phyloP scores from a whole-genome alignment of 2,888 invertebrate species.

The Syrista parreyssii region DNA sequence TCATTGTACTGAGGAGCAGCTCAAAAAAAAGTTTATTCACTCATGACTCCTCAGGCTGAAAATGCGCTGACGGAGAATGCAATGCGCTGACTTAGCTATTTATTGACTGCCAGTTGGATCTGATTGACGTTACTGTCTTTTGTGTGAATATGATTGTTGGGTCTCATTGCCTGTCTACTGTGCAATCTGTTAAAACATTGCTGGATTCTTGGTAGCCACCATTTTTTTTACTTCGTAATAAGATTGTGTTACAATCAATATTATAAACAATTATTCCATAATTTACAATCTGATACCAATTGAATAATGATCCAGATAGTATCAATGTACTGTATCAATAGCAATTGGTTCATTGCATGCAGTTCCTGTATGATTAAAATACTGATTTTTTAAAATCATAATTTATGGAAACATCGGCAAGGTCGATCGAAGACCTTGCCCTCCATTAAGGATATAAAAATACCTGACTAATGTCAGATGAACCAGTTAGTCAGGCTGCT shows the following conservation, averaged over 20 bases:
- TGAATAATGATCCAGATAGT: background rate
- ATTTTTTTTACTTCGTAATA: background rate
- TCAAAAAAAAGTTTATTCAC: background rate
- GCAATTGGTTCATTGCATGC: background rate
- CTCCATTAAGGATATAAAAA: slow-evolving; percentile 39
- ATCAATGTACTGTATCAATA: background rate
- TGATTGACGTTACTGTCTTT: background rate
- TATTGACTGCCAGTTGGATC: background rate
- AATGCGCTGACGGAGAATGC: background rate
- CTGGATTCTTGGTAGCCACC: background rate
- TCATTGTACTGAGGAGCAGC: background rate
- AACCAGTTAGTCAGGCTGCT: slow-evolving; percentile 31
- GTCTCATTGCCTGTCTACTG: background rate
- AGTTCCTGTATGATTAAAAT: background rate
- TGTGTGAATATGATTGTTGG: background rate
- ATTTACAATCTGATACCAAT: background rate
- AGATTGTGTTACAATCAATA: background rate
- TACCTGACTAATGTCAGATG: slow-evolving; percentile 37
- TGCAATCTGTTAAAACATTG: background rate
- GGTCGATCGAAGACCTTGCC: slow-evolving; percentile 41
- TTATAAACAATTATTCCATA: background rate
- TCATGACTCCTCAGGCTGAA: background rate
- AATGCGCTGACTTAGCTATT: background rate
- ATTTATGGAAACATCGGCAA: slow-evolving; percentile 10
- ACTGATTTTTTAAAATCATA: background rate